Conservation (phyloP, 2,797 vertebrate genomes). For the Diceros bicornis region DNA sequence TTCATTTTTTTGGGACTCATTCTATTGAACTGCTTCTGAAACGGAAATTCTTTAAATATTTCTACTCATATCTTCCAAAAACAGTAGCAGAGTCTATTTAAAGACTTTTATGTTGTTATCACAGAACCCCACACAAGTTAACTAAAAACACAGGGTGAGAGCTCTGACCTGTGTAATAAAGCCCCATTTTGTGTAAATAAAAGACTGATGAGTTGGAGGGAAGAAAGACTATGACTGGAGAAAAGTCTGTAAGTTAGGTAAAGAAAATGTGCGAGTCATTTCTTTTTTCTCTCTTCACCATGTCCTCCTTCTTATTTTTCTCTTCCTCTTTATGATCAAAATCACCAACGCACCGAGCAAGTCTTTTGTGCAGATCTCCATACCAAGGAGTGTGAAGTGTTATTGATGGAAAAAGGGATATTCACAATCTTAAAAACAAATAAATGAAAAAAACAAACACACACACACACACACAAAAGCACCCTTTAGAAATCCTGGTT, state of each 20-base stretch:
- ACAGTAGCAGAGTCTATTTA: slow-evolving; percentile 55
- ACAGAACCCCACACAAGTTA: slow-evolving; percentile 25
- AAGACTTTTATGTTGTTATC: slow-evolving; percentile 61
- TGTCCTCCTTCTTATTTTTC: not conserved
- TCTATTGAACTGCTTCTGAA: slow-evolving; percentile 67
- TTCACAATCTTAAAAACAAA: not conserved
- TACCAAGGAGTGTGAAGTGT: not conserved
- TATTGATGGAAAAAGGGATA: not conserved
- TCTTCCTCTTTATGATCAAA: not conserved
- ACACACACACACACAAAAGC: not conserved
- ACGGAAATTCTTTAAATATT: slow-evolving; percentile 77
- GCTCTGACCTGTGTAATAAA: not conserved
- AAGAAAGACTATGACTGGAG: not conserved
- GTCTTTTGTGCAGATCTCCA: not conserved
- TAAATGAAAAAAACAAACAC: not conserved
- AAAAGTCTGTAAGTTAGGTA: slow-evolving; percentile 36
- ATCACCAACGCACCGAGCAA: not conserved
- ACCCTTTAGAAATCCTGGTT: not conserved
- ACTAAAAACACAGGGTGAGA: slow-evolving; percentile 10
- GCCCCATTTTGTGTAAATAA: slow-evolving; percentile 38
- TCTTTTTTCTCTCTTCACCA: not conserved
- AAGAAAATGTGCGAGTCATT: not conserved
- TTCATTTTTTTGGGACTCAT: slow-evolving; percentile 6
- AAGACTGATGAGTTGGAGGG: slow-evolving; percentile 12
- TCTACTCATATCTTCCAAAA: slow-evolving; percentile 55